phyloP scores from a whole-genome alignment of 2,113 vertebrate genomes.

The Poeciliopsis turrubarensis region DNA sequence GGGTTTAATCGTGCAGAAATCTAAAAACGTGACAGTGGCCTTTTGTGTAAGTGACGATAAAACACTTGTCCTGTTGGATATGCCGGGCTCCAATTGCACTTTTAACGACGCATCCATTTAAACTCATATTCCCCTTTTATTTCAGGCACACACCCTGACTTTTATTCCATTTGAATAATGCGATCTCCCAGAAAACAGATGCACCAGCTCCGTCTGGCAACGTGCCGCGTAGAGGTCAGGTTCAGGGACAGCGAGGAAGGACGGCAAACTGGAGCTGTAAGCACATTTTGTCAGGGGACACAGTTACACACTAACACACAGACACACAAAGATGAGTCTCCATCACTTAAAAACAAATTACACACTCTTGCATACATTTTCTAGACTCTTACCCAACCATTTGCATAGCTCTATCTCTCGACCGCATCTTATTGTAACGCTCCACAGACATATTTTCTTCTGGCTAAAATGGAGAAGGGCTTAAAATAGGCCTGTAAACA shows the following conservation, averaged over 20 bases:
- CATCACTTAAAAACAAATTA: slow-evolving; percentile 17
- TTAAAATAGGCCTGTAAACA: background rate
- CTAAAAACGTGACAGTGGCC: slow-evolving; percentile 18
- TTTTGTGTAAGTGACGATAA: slow-evolving; percentile 19
- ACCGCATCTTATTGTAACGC: background rate
- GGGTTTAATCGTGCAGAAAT: slow-evolving; percentile 22
- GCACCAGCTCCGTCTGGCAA: slow-evolving; percentile 46
- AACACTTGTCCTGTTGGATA: slow-evolving; percentile 26
- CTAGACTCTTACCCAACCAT: background rate
- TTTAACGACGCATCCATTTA: slow-evolving; percentile 8
- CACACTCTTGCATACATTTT: slow-evolving; percentile 1
- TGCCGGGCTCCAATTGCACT: slow-evolving; percentile 20
- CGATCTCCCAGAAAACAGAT: slow-evolving; percentile 19
- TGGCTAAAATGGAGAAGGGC: background rate
- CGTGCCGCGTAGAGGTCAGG: slow-evolving; percentile 40
- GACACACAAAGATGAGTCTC: slow-evolving; percentile 24
- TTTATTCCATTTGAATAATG: slow-evolving; percentile 42
- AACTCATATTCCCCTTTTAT: slow-evolving; percentile 35
- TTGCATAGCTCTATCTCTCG: slow-evolving; percentile 1
- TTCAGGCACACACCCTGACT: slow-evolving; percentile 26
- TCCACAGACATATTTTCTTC: background rate
- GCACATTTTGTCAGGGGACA: slow-evolving; percentile 74
- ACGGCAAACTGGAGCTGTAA: slow-evolving; percentile 66
- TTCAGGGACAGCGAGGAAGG: slow-evolving; percentile 66
- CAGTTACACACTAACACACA: slow-evolving; percentile 49